Evolutionary conservation across 2,888 invertebrate genomes (phyloP), one percentile per base, ranked within the genome.

Genomic region (Idaea biselata): DNA sequence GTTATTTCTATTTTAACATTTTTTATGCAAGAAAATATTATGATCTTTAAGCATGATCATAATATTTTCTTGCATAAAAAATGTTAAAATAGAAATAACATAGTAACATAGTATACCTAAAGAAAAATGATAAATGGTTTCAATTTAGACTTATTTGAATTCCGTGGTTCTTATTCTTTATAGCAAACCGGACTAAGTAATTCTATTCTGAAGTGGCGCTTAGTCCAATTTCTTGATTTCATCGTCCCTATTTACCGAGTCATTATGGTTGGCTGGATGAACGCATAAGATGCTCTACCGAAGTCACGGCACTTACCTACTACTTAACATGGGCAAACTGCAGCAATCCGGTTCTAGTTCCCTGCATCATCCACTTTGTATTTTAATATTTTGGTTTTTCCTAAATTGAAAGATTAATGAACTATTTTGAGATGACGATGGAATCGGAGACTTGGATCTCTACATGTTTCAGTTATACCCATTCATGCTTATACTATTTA

Each of bases 231-330:
- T 63, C 59, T 63, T 63, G 18, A 63, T 58, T 60, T 31, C 11
- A 59, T 44, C 17, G 59, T 18, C 60, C 18, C 70, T 70, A 67
- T 70, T 70, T 68, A 67, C 70, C 59, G 58, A 70, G 55, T 70
- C 70, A 68, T 68, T 68, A 70, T 64, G 58, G 44, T 32, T 60
- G 33, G 75, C 73, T 74, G 74, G 74, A 73, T 75, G 77, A 75
- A 69, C 76, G 76, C 71, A 74, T 73, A 72, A 63, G 66, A 69
- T 66, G 77, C 61, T 64, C 66, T 64, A 60, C 58, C 60, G 71
- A 63, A 63, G 83, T 85, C 83, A 87, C 82, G 86, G 77, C 82
- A 87, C 87, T 87, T 86, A 80, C 78, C 75, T 70, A 63, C 68
- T 67, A 64, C 70, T 71, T 71, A 77, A 77, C 79, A 72, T 76